A percentile compares a stretch with the other conserved stretches of the same genome.
These are phyloP conservation scores for Trichomalopsis sarcophagae DNA, from an alignment of 1,140 invertebrate genomes.

Conservation along the genomic window DNA sequence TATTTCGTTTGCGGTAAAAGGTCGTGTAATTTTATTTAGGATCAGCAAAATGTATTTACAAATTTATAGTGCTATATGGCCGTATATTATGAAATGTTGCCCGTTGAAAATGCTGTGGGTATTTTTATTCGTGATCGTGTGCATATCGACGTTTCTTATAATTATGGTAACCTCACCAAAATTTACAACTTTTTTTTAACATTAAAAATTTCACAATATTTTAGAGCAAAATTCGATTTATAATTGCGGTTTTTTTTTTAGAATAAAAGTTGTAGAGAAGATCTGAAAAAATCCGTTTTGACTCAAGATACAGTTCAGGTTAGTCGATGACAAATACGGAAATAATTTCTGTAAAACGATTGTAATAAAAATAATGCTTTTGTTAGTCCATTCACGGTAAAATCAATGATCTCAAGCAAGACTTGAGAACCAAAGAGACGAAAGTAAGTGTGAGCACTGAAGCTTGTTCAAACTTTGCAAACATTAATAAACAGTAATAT, in stretches of 20 bases:
- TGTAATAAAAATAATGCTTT: neutral
- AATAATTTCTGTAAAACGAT: neutral
- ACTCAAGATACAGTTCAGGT: neutral
- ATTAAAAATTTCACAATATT: neutral
- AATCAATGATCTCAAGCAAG: conserved; percentile 52
- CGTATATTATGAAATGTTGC: conserved; percentile 55
- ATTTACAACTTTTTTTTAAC: neutral
- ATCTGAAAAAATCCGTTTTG: conserved; percentile 54
- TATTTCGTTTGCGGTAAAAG: neutral
- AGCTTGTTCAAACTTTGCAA: neutral
- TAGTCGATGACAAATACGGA: neutral
- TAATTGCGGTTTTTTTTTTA: conserved; percentile 40
- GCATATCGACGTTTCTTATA: conserved; percentile 57
- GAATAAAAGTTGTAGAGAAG: conserved; percentile 55
- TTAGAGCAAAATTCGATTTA: neutral
- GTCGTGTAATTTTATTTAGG: neutral
- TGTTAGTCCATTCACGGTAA: conserved; percentile 34
- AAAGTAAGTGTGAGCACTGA: conserved; percentile 34
- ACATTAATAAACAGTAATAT: conserved; percentile 48
- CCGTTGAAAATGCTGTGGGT: conserved; percentile 60
- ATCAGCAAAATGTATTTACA: conserved; percentile 48
- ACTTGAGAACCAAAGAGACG: conserved; percentile 48
- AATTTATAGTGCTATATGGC: conserved; percentile 58
- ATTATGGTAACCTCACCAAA: conserved; percentile 55
- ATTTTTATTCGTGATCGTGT: conserved; percentile 60